Conservation (phyloP, 2,113 vertebrate genomes). For the Nothoprocta perdicaria region DNA sequence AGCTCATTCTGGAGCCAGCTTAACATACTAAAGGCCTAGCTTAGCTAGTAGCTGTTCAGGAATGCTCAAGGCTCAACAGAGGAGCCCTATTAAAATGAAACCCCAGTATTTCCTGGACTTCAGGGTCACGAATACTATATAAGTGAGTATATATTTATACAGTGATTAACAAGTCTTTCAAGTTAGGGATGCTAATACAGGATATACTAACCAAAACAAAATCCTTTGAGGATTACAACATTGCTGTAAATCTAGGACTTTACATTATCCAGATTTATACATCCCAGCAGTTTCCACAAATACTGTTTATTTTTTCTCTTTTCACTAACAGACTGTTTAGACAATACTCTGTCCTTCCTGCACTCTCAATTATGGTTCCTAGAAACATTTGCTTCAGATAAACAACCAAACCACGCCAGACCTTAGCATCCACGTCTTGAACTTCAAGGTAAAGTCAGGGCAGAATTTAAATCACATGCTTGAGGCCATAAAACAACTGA, state of each 20-base stretch:
- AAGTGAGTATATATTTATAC: constrained; percentile 9
- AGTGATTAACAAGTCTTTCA: constrained; percentile 14
- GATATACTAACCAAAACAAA: constrained; percentile 46
- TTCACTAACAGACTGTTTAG: not conserved
- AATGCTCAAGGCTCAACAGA: constrained; percentile 19
- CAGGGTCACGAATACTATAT: not conserved
- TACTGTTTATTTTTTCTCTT: not conserved
- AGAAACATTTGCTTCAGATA: constrained; percentile 1
- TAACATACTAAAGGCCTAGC: not conserved
- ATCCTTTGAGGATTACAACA: constrained; percentile 39
- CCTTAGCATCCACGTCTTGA: not conserved
- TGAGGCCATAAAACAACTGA: not conserved
- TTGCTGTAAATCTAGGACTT: constrained; percentile 12
- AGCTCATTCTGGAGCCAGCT: constrained; percentile 2
- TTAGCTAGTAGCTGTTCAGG: constrained; percentile 32
- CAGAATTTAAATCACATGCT: constrained; percentile 6
- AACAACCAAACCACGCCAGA: constrained; percentile 27
- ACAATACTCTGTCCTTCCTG: constrained; percentile 20
- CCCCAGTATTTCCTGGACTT: not conserved
- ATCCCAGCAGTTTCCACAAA: constrained; percentile 40
- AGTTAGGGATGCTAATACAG: constrained; percentile 33
- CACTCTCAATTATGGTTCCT: constrained; percentile 22
- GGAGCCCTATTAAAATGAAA: constrained; percentile 8
- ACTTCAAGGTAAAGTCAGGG: constrained; percentile 1
- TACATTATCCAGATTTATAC: constrained; percentile 46